These are phyloP conservation scores for Sycophila texana DNA, from an alignment of 2,888 invertebrate genomes.

Conservation along the genomic window DNA sequence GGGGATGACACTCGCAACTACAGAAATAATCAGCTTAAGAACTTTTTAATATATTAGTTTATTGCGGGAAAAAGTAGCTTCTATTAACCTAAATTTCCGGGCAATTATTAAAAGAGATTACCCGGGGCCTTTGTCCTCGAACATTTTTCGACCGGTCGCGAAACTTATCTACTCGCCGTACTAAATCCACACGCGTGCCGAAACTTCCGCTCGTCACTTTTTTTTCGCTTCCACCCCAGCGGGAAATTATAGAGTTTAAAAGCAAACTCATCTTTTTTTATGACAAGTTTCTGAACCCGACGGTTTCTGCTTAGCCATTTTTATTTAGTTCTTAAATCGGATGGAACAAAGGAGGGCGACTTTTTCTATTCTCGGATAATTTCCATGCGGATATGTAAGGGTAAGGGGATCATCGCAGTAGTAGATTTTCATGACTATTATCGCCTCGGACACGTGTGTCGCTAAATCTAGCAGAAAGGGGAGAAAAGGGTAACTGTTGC, in stretches of 20 bases:
- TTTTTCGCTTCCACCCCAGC: not conserved
- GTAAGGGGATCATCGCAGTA: not conserved
- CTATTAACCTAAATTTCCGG: conserved; percentile 53
- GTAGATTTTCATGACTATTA: not conserved
- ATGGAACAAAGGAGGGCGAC: too few species aligned
- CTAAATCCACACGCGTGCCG: not conserved
- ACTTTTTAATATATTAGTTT: conserved; percentile 47
- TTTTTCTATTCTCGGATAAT: not conserved
- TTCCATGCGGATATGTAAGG: not conserved
- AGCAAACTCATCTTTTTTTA: not conserved
- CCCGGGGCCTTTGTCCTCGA: conserved; percentile 27
- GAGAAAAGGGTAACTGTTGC: conserved; percentile 1
- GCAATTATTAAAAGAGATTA: conserved; percentile 48
- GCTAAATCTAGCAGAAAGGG: not conserved
- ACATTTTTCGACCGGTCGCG: conserved; percentile 12
- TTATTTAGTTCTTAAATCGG: not conserved
- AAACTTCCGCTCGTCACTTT: conserved; percentile 4
- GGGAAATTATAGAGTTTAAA: not conserved
- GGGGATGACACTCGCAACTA: conserved; percentile 25
- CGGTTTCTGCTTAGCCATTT: not conserved
- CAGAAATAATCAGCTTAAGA: conserved; percentile 51
- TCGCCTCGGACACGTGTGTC: too few species aligned
- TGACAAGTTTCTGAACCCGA: not conserved
- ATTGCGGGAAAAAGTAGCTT: conserved; percentile 36
- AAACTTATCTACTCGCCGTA: conserved; percentile 22